These are phyloP conservation scores for Morone saxatilis DNA, from an alignment of 2,113 vertebrate genomes.

Conservation along the genomic window DNA sequence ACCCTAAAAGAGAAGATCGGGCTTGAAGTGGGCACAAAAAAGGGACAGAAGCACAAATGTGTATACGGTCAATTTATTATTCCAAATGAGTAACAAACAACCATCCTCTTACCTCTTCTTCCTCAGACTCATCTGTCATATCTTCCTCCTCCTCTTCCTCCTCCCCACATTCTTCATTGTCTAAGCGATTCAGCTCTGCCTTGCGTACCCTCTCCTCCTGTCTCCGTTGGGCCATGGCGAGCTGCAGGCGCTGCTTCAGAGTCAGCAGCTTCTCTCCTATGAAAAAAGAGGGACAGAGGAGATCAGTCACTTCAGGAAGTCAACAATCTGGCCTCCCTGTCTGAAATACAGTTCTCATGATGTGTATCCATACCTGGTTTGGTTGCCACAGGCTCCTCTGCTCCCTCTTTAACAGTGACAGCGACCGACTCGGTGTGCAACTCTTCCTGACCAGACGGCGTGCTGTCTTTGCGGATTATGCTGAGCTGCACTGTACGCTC, in stretches of 20 bases:
- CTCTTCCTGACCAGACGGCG: conserved; percentile 89
- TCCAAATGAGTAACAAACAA: neutral
- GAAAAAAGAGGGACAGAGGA: neutral
- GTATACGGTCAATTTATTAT: neutral
- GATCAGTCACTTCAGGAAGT: neutral
- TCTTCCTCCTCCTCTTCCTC: conserved; percentile 92
- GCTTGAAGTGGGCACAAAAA: neutral
- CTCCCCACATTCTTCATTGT: conserved; percentile 94
- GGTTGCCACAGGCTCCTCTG: conserved; percentile 76
- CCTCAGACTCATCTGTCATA: conserved; percentile 91
- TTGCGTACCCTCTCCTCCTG: conserved; percentile 90
- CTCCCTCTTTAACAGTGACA: conserved; percentile 86
- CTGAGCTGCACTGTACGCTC: conserved; percentile 86
- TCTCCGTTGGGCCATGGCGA: conserved; percentile 94
- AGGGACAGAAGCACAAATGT: neutral
- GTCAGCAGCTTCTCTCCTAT: conserved; percentile 92
- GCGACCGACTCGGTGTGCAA: conserved; percentile 87
- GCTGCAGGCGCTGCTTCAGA: conserved; percentile 94
- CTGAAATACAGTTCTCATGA: neutral
- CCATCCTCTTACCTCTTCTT: conserved; percentile 81
- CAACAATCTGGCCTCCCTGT: no score
- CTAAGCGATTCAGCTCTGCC: conserved; percentile 89
- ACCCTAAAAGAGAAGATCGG: conserved; percentile 73
- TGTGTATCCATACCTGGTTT: conserved; percentile 89
- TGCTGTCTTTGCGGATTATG: conserved; percentile 89